These are phyloP conservation scores for Formica aserva DNA, from an alignment of 2,888 invertebrate genomes.

Conservation along the genomic window DNA sequence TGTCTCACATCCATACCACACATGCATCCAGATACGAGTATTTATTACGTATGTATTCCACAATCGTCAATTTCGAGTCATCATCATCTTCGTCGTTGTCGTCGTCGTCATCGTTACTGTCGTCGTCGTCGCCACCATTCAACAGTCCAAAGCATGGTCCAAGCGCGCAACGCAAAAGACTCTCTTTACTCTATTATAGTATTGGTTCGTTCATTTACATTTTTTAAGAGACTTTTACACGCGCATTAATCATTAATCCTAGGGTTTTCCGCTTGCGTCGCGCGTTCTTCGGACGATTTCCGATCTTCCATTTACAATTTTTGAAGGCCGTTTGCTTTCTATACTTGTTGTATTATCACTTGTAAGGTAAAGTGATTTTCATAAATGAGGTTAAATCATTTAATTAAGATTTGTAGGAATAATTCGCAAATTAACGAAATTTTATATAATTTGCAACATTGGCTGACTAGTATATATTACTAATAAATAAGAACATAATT, in stretches of 20 bases:
- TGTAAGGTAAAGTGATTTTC: constrained; percentile 3
- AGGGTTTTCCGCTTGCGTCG: constrained; percentile 48
- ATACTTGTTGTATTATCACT: constrained; percentile 2
- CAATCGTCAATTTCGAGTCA: constrained; percentile 22
- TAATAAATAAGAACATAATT: constrained; percentile 6
- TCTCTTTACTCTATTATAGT: constrained; percentile 53
- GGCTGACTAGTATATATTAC: not conserved
- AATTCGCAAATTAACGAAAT: constrained; percentile 2
- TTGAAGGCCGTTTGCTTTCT: not conserved
- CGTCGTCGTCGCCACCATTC: constrained; percentile 46
- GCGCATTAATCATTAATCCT: constrained; percentile 63
- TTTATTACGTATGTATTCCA: constrained; percentile 4
- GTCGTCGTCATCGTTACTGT: not conserved
- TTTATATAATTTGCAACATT: not conserved
- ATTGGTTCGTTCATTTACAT: constrained; percentile 56
- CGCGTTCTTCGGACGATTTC: constrained; percentile 47
- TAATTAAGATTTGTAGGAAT: not conserved
- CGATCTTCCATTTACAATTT: constrained; percentile 43
- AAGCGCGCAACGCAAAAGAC: constrained; percentile 72
- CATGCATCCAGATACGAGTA: constrained; percentile 4
- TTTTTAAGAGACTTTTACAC: constrained; percentile 54
- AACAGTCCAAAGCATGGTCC: constrained; percentile 64
- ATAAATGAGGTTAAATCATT: not conserved
- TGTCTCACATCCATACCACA: not conserved
- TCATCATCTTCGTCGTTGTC: not conserved